Percentiles rank a stretch among this genome's conserved stretches.
phyloP scores from a whole-genome alignment of 2,797 vertebrate species.

The Syncerus caffer region DNA sequence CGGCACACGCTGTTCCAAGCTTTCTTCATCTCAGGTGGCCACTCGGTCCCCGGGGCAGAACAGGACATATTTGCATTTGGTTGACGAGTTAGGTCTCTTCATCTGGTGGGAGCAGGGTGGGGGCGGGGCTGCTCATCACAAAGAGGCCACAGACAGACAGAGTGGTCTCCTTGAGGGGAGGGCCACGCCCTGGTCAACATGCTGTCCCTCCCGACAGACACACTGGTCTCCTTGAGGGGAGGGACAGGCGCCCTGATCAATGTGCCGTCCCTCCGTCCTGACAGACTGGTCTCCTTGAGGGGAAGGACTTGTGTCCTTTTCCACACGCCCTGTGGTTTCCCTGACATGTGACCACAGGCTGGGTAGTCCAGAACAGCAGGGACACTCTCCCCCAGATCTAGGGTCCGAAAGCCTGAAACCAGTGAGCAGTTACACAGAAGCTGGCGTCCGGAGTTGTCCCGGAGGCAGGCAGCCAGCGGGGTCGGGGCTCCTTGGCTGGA shows the following conservation, averaged over 20 bases:
- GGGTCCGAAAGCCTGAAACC: neutral
- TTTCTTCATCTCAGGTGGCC: neutral
- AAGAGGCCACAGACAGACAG: neutral
- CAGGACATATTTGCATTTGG: neutral
- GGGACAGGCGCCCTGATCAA: neutral
- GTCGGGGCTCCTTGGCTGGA: too few species aligned
- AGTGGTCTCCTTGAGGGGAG: neutral
- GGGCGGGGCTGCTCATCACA: neutral
- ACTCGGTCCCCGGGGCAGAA: neutral
- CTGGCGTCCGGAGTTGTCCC: neutral
- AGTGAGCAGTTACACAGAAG: neutral
- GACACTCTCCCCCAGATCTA: neutral
- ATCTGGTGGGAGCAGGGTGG: neutral
- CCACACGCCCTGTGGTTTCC: neutral
- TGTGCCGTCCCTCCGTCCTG: neutral
- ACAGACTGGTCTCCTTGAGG: neutral
- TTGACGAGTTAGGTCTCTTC: neutral
- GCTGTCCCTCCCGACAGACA: neutral
- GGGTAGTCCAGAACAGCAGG: neutral
- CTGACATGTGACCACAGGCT: neutral
- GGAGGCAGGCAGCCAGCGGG: neutral
- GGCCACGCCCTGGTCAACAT: neutral
- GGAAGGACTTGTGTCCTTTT: neutral
- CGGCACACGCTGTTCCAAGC: constrained; percentile 20
- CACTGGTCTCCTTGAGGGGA: too few species aligned